Conservation (phyloP, 1,140 invertebrate species). For the Lordiphosa mommai region DNA sequence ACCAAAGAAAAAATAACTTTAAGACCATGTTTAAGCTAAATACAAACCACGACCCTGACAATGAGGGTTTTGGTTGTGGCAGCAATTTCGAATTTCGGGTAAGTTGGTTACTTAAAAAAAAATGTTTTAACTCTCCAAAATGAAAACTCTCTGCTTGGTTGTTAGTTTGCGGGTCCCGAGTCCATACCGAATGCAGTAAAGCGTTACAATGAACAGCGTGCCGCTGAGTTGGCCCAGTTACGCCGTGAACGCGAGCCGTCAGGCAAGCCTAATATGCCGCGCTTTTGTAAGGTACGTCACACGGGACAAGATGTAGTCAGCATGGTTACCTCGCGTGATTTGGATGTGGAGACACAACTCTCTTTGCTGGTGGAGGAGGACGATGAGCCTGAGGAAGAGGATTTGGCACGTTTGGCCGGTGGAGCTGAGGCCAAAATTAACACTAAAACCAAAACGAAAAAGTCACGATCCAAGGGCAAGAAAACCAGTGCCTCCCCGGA, state of each 20-base stretch:
- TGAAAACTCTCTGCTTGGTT: background rate
- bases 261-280: slow-evolving; percentile 13
- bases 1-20: too few relatives aligned
- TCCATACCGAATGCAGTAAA: slow-evolving; percentile 51
- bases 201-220: slow-evolving; percentile 44
- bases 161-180: slow-evolving; percentile 51
- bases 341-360: slow-evolving; percentile 53
- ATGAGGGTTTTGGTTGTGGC: background rate
- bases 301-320: slow-evolving; percentile 35
- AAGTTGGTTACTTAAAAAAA: too few relatives aligned
- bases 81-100: too few relatives aligned
- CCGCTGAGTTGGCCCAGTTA: slow-evolving; percentile 46
- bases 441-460: background rate
- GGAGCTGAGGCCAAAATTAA: slow-evolving; percentile 13
- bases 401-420: background rate
- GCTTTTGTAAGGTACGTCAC: slow-evolving; percentile 52
- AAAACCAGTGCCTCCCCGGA: background rate
- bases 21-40: too few relatives aligned
- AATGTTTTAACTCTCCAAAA: too few relatives aligned
- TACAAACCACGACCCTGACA: too few relatives aligned
- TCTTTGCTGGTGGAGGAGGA: slow-evolving; percentile 13
- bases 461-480: background rate
- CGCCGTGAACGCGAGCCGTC: slow-evolving; percentile 10
- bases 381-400: background rate
- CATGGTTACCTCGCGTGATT: slow-evolving; percentile 43